phyloP scores from a whole-genome alignment of 2,888 invertebrate genomes.

The Scelioninae gen. 1 region DNA sequence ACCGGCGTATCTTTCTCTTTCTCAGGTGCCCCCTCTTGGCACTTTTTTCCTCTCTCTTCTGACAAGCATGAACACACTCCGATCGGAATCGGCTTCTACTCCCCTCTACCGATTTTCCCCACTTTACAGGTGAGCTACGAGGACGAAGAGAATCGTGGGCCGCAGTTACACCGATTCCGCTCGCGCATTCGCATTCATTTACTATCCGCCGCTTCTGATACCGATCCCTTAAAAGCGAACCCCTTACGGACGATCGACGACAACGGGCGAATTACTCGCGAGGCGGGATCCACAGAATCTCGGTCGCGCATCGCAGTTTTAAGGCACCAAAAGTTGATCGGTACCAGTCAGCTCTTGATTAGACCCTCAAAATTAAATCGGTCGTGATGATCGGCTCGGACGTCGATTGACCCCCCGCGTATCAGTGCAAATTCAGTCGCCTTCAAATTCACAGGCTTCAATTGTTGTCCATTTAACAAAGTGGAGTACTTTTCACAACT shows the following conservation, averaged over 20 bases:
- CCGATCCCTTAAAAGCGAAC: slow-evolving; percentile 57
- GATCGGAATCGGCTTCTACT: slow-evolving; percentile 60
- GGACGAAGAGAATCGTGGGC: slow-evolving; percentile 79
- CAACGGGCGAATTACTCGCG: slow-evolving; percentile 31
- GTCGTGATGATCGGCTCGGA: slow-evolving; percentile 33
- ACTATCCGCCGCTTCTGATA: slow-evolving; percentile 71
- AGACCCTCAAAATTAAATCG: not conserved
- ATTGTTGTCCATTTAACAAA: not conserved
- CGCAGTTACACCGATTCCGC: slow-evolving; percentile 84
- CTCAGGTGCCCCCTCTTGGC: slow-evolving; percentile 57
- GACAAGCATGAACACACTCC: slow-evolving; percentile 54
- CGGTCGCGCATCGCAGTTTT: slow-evolving; percentile 47
- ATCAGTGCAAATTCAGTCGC: slow-evolving; percentile 24
- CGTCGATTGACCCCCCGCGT: slow-evolving; percentile 23
- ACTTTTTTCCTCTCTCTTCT: slow-evolving; percentile 60
- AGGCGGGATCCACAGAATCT: slow-evolving; percentile 49
- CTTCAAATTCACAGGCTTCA: not conserved
- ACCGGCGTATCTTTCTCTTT: slow-evolving; percentile 68
- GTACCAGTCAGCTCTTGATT: not conserved
- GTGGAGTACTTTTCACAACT: slow-evolving; percentile 39
- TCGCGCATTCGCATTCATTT: slow-evolving; percentile 83
- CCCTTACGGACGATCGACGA: slow-evolving; percentile 50
- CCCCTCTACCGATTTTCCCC: slow-evolving; percentile 68
- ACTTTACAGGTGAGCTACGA: slow-evolving; percentile 74
- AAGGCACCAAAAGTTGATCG: slow-evolving; percentile 15